Evolutionary conservation across 1,140 invertebrate species (phyloP), one percentile per base, ranked within the genome.

Genomic region (Aphis gossypii): DNA sequence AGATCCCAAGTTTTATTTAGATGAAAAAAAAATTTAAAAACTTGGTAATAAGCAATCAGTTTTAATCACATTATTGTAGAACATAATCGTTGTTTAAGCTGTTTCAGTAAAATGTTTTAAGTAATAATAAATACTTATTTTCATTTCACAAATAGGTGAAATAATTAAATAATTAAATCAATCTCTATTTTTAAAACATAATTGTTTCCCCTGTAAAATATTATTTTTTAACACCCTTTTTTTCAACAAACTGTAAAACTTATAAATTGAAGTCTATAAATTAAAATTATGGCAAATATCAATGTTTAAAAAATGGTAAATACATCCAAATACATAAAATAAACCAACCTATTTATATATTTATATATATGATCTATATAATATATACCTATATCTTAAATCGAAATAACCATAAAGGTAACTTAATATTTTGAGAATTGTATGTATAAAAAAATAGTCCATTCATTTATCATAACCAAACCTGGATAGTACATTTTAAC

Each of bases 371-470:
- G 9, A 51, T 51, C 48, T n/a, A 88, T 88, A 88, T 35, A 87
- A 82, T 86, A 25, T 44, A 48, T 87, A 35, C 46, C 2, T 86
- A 86, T 46, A 54, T 44, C 60, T 90, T 90, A 60, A 44, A 11
- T 44, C 20, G 30, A 90, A 41, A 30, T 68, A 90, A 89, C 48
- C 54, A 68, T 44, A 60, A 30, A 54, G 88, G 88, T 90, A 90
- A 90, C 89, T 68, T 56, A 54, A n/a, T 56, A 90, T 90, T 90
- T 90, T 90, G 54, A 90, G 54, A 90, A 90, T 90, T 68, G 41
- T 90, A 20, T n/a, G 30, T 60, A 35, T 90, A 60, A 68, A 90
- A 90, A 90, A 90, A 68, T 68, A 68, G 9, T 68, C 25, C 8
- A 60, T 60, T 90, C 14, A 44, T 2, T 20, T 46, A 89, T 56